Conservation (phyloP, 2,113 vertebrate species). For the Caloenas nicobarica region DNA sequence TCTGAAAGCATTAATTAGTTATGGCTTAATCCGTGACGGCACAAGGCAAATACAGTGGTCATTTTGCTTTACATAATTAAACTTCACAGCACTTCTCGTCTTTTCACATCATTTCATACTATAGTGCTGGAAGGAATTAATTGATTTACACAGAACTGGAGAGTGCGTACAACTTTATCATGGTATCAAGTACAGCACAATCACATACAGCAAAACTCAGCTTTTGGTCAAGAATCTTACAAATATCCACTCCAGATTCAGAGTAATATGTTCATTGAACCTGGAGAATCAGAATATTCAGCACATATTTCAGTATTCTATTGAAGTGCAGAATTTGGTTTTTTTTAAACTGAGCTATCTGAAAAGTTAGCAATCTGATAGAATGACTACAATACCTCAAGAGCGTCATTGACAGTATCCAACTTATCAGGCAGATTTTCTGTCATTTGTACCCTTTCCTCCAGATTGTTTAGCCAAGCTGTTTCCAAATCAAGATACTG, state of each 20-base stretch:
- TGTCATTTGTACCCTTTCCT: slow-evolving; percentile 82
- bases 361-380: background rate
- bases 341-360: background rate
- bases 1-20: background rate
- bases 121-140: background rate
- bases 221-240: background rate
- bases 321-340: background rate
- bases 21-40: background rate
- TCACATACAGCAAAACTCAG: background rate
- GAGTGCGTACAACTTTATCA: background rate
- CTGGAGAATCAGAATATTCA: background rate
- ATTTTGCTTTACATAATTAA: background rate
- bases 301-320: background rate
- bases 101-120: background rate
- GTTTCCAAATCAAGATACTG: slow-evolving; percentile 94
- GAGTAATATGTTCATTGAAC: background rate
- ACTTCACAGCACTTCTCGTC: background rate
- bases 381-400: slow-evolving; percentile 82
- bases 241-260: background rate
- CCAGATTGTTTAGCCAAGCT: slow-evolving; percentile 86
- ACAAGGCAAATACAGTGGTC: background rate
- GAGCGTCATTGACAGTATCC: slow-evolving; percentile 80
- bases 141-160: background rate
- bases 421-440: slow-evolving; percentile 83
- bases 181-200: background rate